Percentiles rank a stretch among this genome's conserved stretches.
phyloP scores from a whole-genome alignment of 2,113 vertebrate genomes.

The Ancistrus triradiatus region DNA sequence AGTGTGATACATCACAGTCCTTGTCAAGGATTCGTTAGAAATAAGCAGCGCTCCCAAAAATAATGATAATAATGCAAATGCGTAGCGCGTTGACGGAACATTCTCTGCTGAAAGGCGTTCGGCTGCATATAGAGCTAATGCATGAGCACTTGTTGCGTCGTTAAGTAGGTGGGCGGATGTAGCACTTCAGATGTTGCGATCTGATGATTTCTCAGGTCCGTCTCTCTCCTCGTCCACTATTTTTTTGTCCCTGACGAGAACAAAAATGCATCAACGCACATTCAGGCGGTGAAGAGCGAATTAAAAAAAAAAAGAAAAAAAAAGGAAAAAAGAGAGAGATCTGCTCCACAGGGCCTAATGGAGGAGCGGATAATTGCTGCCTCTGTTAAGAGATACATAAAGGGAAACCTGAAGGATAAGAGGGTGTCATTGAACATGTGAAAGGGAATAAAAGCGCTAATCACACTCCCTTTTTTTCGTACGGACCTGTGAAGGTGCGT shows the following conservation, averaged over 20 bases:
- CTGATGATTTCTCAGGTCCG: slow-evolving; percentile 36
- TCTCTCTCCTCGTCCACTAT: slow-evolving; percentile 25
- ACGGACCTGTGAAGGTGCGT: slow-evolving; percentile 12
- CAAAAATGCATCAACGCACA: slow-evolving; percentile 32
- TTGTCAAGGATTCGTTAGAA: not conserved
- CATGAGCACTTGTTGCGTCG: slow-evolving; percentile 26
- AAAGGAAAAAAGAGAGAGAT: no score
- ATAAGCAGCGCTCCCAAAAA: not conserved
- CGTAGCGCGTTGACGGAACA: no score
- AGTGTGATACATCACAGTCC: not conserved
- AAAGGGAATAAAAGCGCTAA: slow-evolving; percentile 45
- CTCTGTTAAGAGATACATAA: slow-evolving; percentile 41
- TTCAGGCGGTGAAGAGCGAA: slow-evolving; percentile 32
- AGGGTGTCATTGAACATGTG: slow-evolving; percentile 41
- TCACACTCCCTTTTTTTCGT: slow-evolving; percentile 31
- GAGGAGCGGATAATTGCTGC: slow-evolving; percentile 45
- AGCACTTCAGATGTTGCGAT: slow-evolving; percentile 41
- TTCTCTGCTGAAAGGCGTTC: slow-evolving; percentile 24
- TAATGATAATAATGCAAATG: slow-evolving; percentile 10
- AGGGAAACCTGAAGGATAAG: slow-evolving; percentile 38
- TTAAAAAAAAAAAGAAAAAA: no score
- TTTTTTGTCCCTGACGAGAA: slow-evolving; percentile 24
- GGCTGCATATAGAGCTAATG: slow-evolving; percentile 13
- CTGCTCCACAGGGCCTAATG: slow-evolving; percentile 40
- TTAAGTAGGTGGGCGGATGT: slow-evolving; percentile 36